Conservation (phyloP, 2,888 invertebrate species). For the Synanthedon myopaeformis region DNA sequence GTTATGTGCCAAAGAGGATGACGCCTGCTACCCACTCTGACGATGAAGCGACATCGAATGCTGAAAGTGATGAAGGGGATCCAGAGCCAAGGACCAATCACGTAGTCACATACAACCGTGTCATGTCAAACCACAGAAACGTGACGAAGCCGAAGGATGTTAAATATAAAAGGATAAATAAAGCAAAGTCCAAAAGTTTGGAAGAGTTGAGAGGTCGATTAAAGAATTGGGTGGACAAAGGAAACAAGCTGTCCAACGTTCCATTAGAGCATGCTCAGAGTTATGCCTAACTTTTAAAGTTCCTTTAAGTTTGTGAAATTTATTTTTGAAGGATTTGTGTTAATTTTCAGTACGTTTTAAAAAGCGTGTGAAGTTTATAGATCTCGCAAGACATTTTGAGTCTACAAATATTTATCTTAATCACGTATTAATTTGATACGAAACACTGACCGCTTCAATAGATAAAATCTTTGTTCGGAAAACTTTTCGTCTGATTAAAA, state of each 20-base stretch:
- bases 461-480: too few species aligned
- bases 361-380: too few species aligned
- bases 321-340: too few species aligned
- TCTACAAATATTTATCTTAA: too few species aligned
- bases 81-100: conserved; percentile 58
- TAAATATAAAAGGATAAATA: conserved; percentile 90
- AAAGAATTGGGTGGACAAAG: conserved; percentile 88
- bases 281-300: conserved; percentile 62
- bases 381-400: too few species aligned
- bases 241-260: conserved; percentile 75
- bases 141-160: conserved; percentile 93
- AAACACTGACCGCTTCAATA: too few species aligned
- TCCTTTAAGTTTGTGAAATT: conserved; percentile 22
- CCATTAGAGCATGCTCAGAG: conserved; percentile 77
- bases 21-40: conserved; percentile 53
- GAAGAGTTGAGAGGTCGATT: conserved; percentile 85
- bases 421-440: too few species aligned
- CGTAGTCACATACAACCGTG: conserved; percentile 84
- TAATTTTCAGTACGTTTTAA: too few species aligned
- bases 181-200: conserved; percentile 89
- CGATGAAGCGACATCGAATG: conserved; percentile 53
- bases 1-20: conserved; percentile 64
- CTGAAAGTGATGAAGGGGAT: conserved; percentile 53
- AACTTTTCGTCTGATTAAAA: too few species aligned
- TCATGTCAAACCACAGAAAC: conserved; percentile 91